Evolutionary conservation across 2,797 vertebrate genomes (phyloP), one percentile per base, ranked within the genome.

Genomic region (Luscinia megarhynchos): DNA sequence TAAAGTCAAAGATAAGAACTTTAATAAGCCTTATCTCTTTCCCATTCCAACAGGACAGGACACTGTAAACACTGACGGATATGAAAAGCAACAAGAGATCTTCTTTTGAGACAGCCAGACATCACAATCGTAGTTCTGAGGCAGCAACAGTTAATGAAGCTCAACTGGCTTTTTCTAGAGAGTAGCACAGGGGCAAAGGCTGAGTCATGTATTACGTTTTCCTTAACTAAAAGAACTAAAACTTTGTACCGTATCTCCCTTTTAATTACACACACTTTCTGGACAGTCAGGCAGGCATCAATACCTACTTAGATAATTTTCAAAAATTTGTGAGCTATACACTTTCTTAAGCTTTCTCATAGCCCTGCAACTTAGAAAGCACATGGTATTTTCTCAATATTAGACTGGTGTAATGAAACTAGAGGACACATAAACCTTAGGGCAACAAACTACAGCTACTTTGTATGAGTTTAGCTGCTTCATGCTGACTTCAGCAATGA

Each of bases 1-100:
- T 97, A 97, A 97, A 97, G 85, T 75, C 64, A 89, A 61, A 95
- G 99, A 99, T 99, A 99, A 98, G 98, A 99, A 98, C 98, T 99
- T 98, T 99, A 99, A 99, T 99, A 99, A 98, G 91, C 95, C 97
- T 97, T 98, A 98, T 98, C 98, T 97, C 89, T 87, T 81, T 67
- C 92, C 90, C 91, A 77, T 97, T 97, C 89, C 93, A 94, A 94
- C 62, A 89, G 88, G 94, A 98, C 95, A 97, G 96, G 80, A 95
- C 93, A 72, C 95, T 80, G 87, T 94, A 94, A 96, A 97, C 95
- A 90, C 85, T 76, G 95, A 93, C 94, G 96, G 93, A 97, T 97
- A 97, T 97, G 97, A 98, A 98, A 98, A 97, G 94, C 96, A 96
- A 96, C 96, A 92, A 91, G 92, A 96, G 92, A 98, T 98, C 97